Evolutionary conservation across 2,113 vertebrate species (phyloP).

Genomic region (Gasterosteus aculeatus): DNA sequence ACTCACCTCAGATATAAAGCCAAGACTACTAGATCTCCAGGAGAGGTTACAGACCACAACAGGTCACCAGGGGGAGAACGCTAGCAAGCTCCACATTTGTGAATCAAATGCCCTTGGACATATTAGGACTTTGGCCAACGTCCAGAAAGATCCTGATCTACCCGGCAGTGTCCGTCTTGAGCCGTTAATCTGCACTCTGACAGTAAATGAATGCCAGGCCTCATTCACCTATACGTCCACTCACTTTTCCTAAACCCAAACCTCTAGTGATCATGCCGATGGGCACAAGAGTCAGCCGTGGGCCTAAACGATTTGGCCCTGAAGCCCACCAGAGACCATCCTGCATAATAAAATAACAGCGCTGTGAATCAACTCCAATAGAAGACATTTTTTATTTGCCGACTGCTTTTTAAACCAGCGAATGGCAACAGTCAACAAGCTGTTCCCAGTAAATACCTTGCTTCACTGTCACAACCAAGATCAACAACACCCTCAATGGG

Average conservation of each 20-base stretch:
- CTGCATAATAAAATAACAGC: neutral
- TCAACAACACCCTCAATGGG: neutral
- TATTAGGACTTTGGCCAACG: slow-evolving; percentile 77
- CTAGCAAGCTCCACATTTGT: slow-evolving; percentile 61
- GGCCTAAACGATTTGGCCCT: neutral
- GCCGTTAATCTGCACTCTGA: slow-evolving; percentile 66
- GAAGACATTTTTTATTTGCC: no score
- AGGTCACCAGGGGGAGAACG: slow-evolving; percentile 6
- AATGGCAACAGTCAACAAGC: neutral
- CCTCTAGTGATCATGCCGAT: slow-evolving; percentile 19
- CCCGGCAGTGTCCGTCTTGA: slow-evolving; percentile 47
- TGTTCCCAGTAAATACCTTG: neutral
- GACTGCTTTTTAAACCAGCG: neutral
- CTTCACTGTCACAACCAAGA: neutral
- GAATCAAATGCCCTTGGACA: slow-evolving; percentile 75
- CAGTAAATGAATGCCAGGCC: slow-evolving; percentile 60
- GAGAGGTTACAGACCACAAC: neutral
- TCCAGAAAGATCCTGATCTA: slow-evolving; percentile 66
- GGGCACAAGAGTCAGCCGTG: slow-evolving; percentile 9
- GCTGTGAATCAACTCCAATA: neutral
- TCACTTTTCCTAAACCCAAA: slow-evolving; percentile 5
- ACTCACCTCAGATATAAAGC: neutral
- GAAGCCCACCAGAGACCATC: neutral
- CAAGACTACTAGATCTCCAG: neutral
- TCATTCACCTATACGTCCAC: slow-evolving; percentile 30